Evolutionary conservation across 2,888 invertebrate species (phyloP).

Genomic region (Oscheius myriophilus): DNA sequence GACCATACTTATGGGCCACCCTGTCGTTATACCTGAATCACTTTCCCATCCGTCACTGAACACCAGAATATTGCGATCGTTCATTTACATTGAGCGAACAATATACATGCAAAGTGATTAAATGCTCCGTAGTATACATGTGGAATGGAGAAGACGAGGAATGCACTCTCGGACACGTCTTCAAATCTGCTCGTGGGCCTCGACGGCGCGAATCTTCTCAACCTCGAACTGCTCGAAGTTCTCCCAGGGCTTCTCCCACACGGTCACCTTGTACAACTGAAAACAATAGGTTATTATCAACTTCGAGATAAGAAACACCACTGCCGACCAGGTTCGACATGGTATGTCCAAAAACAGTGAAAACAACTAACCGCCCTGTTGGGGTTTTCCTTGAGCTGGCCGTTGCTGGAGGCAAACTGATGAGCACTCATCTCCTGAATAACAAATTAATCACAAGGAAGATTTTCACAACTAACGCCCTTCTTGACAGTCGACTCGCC

Average conservation of each 20-base stretch:
- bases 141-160: too few relatives aligned
- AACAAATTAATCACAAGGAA: neutral
- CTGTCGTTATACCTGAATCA: too few relatives aligned
- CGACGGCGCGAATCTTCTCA: constrained; percentile 52
- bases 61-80: too few relatives aligned
- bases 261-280: constrained; percentile 46
- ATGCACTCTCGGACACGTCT: too few relatives aligned
- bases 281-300: constrained; percentile 1
- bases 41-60: too few relatives aligned
- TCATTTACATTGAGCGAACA: too few relatives aligned
- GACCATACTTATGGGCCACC: too few relatives aligned
- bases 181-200: constrained; percentile 51
- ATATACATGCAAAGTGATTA: too few relatives aligned
- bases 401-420: constrained; percentile 45
- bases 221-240: constrained; percentile 58
- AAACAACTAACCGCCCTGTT: constrained; percentile 37
- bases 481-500: constrained; percentile 55
- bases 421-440: constrained; percentile 41
- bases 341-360: neutral
- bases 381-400: constrained; percentile 46
- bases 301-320: neutral
- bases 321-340: neutral
- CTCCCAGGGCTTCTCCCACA: constrained; percentile 64
- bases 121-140: too few relatives aligned
- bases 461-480: constrained; percentile 33